Conservation (phyloP, 37 sponge, comb jelly and placozoan genomes). For the Corticium candelabrum region DNA sequence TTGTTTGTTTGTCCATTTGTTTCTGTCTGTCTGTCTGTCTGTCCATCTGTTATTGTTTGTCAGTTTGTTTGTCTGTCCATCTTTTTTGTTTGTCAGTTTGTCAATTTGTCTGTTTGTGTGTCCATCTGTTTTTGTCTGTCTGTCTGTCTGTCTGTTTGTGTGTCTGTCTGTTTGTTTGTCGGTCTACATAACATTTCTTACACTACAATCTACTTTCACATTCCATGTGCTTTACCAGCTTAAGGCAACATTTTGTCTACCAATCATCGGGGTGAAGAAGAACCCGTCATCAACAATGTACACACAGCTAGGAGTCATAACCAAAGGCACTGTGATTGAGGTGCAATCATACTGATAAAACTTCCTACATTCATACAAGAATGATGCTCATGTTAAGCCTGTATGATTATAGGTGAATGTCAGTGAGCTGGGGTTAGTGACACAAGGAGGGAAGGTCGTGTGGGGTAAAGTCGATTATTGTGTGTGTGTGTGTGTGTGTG, state of each 20-base stretch:
- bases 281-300: constrained; percentile 92
- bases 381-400: not conserved
- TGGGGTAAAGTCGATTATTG: constrained; percentile 71
- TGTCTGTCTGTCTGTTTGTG: too few relatives aligned
- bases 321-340: constrained; percentile 99
- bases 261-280: constrained; percentile 98
- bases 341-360: constrained; percentile 9
- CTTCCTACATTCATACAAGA: not conserved
- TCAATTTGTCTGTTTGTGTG: too few relatives aligned
- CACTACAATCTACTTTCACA: too few relatives aligned
- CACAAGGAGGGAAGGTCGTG: constrained; percentile 95
- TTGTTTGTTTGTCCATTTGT: too few relatives aligned
- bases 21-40: too few relatives aligned
- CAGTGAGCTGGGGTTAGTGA: constrained; percentile 95
- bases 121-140: too few relatives aligned
- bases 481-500: not conserved
- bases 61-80: too few relatives aligned
- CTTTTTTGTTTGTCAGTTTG: too few relatives aligned
- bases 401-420: constrained; percentile 67
- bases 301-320: constrained; percentile 97
- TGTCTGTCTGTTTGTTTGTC: too few relatives aligned
- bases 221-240: too few relatives aligned
- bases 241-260: constrained; percentile 95
- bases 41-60: too few relatives aligned
- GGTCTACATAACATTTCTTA: too few relatives aligned